Evolutionary conservation across 2,113 vertebrate genomes (phyloP).

Genomic region (Dasypus novemcinctus): DNA sequence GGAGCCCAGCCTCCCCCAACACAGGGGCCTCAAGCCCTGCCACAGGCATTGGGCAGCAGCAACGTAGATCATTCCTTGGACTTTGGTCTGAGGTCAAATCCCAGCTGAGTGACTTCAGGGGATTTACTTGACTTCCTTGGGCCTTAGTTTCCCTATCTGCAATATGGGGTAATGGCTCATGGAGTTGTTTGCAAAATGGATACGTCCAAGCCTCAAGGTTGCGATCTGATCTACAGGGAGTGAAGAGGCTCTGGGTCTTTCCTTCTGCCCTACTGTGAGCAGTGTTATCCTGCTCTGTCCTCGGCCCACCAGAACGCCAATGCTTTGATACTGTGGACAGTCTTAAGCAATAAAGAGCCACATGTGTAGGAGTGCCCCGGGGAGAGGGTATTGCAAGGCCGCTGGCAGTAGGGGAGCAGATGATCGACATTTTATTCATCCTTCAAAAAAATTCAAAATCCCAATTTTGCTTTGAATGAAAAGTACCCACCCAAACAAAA

Average conservation of each 20-base stretch:
- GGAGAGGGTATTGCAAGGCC: neutral
- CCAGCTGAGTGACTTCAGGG: neutral
- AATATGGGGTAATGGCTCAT: neutral
- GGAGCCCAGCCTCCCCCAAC: neutral
- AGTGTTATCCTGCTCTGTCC: neutral
- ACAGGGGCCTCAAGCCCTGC: neutral
- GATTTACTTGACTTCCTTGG: neutral
- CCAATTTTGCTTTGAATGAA: neutral
- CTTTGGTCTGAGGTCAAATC: neutral
- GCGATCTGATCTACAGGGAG: neutral
- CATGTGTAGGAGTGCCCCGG: accelerated
- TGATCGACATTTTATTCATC: accelerated
- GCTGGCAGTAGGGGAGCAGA: neutral
- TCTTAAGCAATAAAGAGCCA: neutral
- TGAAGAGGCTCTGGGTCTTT: neutral
- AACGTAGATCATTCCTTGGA: accelerated
- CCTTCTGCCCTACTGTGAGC: neutral
- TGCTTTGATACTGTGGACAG: accelerated
- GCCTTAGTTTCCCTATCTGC: neutral
- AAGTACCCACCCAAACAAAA: neutral
- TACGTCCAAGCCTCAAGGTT: neutral
- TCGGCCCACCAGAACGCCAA: neutral
- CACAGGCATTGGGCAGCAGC: neutral
- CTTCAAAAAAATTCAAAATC: neutral
- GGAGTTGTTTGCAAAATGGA: too few relatives aligned